Evolutionary conservation across 2,797 vertebrate species (phyloP), one percentile per base, ranked within the genome.

Genomic region (Lagocephalus sceleratus): DNA sequence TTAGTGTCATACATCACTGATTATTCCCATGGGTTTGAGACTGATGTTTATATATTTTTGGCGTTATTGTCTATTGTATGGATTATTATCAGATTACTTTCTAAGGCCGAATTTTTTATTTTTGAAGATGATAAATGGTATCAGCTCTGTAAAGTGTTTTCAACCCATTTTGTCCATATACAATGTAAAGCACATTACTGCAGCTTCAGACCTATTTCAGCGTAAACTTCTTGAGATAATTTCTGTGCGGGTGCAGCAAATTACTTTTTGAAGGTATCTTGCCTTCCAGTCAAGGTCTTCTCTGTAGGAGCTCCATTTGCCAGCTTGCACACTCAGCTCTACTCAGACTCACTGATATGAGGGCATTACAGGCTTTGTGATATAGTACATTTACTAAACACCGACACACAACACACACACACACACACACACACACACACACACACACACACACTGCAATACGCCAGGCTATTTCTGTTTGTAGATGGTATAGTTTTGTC

Each of bases 261-360:
- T 83, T 63, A 49, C 52, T 68, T 66, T 64, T 51, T 67, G 42
- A 76, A 64, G 51, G 55, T 71, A 57, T 60, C 60, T 72, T 63
- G 65, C 65, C 75, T 79, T 76, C 41, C 32, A 76, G 71, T 80
- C 80, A 84, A 87, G 82, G 84, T 85, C 79, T 70, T 71, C 67
- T 71, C 64, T 72, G 60, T 53, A 60, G 67, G 62, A 76, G 68
- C 60, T 70, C 65, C 58, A 68, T 53, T 72, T 71, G 56, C 66
- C 50, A 68, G 45, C 63, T 70, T 73, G 59, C 73, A 66, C 71
- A 71, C 76, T 78, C 74, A 73, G 46, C 60, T 66, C 52, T 35
- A 56, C 60, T 75, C 42, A 58, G 9, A 56, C 49, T 60, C 47
- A 56, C 68, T 47, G 54, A 68, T 68, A 55, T 14, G 17, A 40